Evolutionary conservation across 2,797 vertebrate species (phyloP).

Genomic region (Gobionotothen gibberifrons): DNA sequence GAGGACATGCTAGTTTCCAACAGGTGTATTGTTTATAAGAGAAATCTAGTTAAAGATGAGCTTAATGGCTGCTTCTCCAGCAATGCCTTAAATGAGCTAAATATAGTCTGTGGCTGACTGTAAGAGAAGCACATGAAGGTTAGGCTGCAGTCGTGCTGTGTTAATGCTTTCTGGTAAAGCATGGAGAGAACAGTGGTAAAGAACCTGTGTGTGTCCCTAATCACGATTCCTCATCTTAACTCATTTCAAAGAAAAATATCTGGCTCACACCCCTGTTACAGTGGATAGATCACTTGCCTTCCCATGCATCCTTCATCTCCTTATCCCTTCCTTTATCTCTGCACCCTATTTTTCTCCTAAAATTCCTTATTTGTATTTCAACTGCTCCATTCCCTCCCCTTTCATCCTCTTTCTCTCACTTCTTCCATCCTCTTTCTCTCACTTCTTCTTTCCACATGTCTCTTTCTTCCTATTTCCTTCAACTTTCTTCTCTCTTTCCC

Average conservation of each 20-base stretch:
- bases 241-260: conserved; percentile 40
- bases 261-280: conserved; percentile 18
- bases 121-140: conserved; percentile 44
- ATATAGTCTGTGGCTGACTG: conserved; percentile 22
- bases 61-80: conserved; percentile 25
- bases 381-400: neutral
- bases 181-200: conserved; percentile 16
- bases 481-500: neutral
- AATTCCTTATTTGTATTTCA: conserved; percentile 17
- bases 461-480: conserved; percentile 6
- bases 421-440: conserved; percentile 2
- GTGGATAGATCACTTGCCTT: conserved; percentile 22
- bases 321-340: conserved; percentile 2
- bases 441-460: neutral
- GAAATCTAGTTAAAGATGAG: conserved; percentile 26
- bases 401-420: neutral
- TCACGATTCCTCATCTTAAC: conserved; percentile 21
- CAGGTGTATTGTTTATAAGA: conserved; percentile 15
- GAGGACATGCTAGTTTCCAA: conserved; percentile 25
- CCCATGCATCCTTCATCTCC: conserved; percentile 3
- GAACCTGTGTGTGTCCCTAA: conserved; percentile 23
- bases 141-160: neutral
- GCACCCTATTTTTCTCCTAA: conserved; percentile 15
- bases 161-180: conserved; percentile 18
- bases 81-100: conserved; percentile 38